A percentile compares a stretch with the other conserved stretches of the same genome.
phyloP scores from a whole-genome alignment of 2,113 vertebrate genomes.

The Indicator maculatus region DNA sequence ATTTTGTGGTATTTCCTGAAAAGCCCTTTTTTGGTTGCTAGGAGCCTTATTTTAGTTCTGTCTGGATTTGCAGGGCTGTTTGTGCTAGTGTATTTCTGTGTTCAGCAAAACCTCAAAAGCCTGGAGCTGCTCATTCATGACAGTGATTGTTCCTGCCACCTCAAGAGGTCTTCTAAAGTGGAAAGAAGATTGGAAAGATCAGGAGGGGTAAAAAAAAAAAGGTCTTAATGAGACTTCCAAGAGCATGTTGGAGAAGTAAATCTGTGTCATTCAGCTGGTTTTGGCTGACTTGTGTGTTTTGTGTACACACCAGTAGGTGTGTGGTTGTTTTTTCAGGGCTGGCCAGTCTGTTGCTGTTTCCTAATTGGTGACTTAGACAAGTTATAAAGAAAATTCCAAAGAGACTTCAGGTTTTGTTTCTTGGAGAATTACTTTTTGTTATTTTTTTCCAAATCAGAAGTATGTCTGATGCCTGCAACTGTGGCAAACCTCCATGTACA shows the following conservation, averaged over 20 bases:
- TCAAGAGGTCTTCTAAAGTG: slow-evolving; percentile 5
- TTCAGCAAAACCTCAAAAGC: neutral
- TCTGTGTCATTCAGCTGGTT: neutral
- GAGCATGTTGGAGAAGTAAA: neutral
- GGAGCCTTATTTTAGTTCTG: neutral
- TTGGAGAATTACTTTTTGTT: neutral
- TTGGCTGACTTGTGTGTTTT: neutral
- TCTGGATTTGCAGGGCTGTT: neutral
- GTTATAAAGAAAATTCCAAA: neutral
- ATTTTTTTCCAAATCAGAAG: neutral
- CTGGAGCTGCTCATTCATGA: neutral
- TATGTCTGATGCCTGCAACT: neutral
- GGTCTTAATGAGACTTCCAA: neutral
- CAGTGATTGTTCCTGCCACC: slow-evolving; percentile 1
- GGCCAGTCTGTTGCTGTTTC: neutral
- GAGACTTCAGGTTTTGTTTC: neutral
- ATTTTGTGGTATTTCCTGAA: neutral
- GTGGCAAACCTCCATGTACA: neutral
- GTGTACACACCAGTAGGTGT: neutral
- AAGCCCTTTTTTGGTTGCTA: neutral
- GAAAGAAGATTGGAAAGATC: slow-evolving; percentile 28
- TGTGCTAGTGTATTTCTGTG: neutral
- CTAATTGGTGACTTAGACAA: neutral
- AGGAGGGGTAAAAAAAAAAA: neutral
- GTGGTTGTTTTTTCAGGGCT: neutral